Evolutionary conservation across 2,888 invertebrate species (phyloP).

Genomic region (Eupithecia inturbata): DNA sequence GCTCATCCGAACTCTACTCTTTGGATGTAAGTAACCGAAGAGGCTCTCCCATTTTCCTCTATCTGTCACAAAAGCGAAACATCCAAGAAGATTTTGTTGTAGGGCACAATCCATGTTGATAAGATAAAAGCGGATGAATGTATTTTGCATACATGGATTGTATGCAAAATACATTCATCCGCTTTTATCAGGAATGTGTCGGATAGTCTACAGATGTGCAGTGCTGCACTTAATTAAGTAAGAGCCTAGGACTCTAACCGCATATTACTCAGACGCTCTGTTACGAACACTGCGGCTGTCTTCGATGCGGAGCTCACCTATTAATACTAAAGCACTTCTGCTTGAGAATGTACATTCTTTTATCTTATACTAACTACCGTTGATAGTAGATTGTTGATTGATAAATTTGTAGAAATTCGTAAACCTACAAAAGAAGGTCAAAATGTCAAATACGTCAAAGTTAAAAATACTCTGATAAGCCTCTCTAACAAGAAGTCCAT

Average conservation of each 20-base stretch:
- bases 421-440: too few species aligned
- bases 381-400: not conserved
- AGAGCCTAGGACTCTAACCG: slow-evolving; percentile 21
- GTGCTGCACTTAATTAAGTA: slow-evolving; percentile 24
- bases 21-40: not conserved
- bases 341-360: not conserved
- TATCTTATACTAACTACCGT: not conserved
- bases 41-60: not conserved
- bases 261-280: slow-evolving; percentile 45
- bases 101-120: too few species aligned
- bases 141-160: not conserved
- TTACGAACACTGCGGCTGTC: slow-evolving; percentile 37
- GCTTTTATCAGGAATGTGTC: not conserved
- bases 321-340: slow-evolving; percentile 13
- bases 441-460: not conserved
- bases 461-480: not conserved
- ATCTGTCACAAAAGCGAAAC: not conserved
- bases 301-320: slow-evolving; percentile 34
- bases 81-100: not conserved
- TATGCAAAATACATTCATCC: not conserved
- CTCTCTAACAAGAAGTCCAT: not conserved
- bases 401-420: too few species aligned
- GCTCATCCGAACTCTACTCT: not conserved
- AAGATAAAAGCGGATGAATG: too few species aligned
- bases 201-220: not conserved